Evolutionary conservation across 1,140 invertebrate species (phyloP).

Genomic region (Euwallacea fornicatus): DNA sequence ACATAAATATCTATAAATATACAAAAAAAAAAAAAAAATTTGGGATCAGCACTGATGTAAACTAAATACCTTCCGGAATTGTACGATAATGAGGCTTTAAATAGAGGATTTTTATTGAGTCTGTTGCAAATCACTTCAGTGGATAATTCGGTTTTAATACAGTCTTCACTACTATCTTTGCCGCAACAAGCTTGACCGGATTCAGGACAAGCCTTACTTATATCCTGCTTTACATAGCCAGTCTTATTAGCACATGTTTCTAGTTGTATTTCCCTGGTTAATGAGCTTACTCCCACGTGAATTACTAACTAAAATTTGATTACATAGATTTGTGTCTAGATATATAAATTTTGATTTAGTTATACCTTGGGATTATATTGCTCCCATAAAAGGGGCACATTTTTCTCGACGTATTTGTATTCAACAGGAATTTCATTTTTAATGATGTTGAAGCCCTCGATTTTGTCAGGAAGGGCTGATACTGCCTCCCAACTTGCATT

Average conservation of each 20-base stretch:
- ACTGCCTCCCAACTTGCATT: conserved; percentile 82
- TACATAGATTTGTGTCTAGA: too few relatives aligned
- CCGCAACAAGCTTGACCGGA: conserved; percentile 44
- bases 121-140: conserved; percentile 53
- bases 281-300: conserved; percentile 65
- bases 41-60: background rate
- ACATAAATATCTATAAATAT: conserved; percentile 62
- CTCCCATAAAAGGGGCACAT: conserved; percentile 66
- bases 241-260: conserved; percentile 61
- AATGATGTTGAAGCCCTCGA: conserved; percentile 60
- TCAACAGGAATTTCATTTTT: conserved; percentile 66
- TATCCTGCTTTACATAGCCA: conserved; percentile 60
- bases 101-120: conserved; percentile 48
- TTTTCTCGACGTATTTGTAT: conserved; percentile 63
- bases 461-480: conserved; percentile 59
- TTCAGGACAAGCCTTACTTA: conserved; percentile 49
- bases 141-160: conserved; percentile 54
- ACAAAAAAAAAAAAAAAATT: background rate
- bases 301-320: conserved; percentile 59
- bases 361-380: conserved; percentile 66
- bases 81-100: conserved; percentile 51
- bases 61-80: conserved; percentile 53
- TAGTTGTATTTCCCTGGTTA: conserved; percentile 59
- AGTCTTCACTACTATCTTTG: conserved; percentile 49
- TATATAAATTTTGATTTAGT: background rate